Base-by-base conservation (phyloP, 2,888 invertebrate genomes). In the Zygaena filipendulae region DNA sequence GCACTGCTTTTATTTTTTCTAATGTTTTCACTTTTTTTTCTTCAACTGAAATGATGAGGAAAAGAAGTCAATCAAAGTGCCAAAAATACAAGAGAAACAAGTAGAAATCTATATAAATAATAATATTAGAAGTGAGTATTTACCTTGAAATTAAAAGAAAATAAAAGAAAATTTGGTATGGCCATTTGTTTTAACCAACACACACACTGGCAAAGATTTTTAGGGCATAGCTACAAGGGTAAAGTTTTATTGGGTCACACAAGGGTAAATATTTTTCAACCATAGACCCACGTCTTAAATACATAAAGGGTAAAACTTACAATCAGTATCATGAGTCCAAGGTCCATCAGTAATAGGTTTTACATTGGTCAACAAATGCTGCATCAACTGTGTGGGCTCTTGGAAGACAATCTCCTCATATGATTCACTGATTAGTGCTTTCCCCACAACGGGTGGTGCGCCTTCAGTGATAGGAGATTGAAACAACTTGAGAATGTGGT, bases 321-420 rank as follows among this genome's bases (percentile, higher is more conserved):
- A 95, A 60, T 96, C 89, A 21, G 92, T 93, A 52, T 95, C 91
- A 70, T 95, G 95, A 27, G 84, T 86, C 86, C 92, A 91, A 13
- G 82, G 59, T 1, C 87, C 89, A 32, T 86, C 81, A 0, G 87
- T 87, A 11, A 93, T 66, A 2, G 89, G 90, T 47, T 90, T 88
- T 0, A 89, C 85, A 44, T 84, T 88, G 35, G 87, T 90, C 21
- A 96, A 69, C 13, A 95, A 79, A 54, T 95, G 92, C 51, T 95
- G 93, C 94, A 96, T 95, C 40, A 92, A 74, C 36, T 90, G 90
- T 1, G 92, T 92, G 0, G 93, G 93, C 59, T 94, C 93, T 66
- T 93, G 92, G 54, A 95, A 95, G 0, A 97, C 92, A 29, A 97
- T 91, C 81, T 97, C 97, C 59, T 97, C 97, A 52, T 97, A 98